These are phyloP conservation scores for Terebella lapidaria DNA, from an alignment of 2,888 invertebrate genomes.

Conservation along the genomic window DNA sequence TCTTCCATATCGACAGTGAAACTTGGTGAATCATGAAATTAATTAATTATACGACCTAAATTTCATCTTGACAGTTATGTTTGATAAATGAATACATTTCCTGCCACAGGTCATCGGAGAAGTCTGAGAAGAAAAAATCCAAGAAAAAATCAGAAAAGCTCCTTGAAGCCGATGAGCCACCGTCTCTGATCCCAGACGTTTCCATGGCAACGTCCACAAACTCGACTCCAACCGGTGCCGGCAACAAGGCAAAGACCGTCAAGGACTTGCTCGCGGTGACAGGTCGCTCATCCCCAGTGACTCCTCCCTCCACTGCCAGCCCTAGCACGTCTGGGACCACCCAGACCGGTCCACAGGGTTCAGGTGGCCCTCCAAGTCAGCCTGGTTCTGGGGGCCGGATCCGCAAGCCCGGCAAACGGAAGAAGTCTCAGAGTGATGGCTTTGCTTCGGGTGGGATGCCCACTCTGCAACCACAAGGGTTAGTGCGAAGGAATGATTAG, in stretches of 20 bases:
- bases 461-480: not conserved
- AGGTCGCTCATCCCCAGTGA: not conserved
- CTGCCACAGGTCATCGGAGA: conserved; percentile 4
- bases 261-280: conserved; percentile 10
- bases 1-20: not conserved
- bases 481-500: no score
- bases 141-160: conserved; percentile 8
- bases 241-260: conserved; percentile 11
- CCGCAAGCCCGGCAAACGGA: not conserved
- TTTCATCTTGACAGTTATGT: no score
- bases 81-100: no score
- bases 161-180: not conserved
- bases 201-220: not conserved
- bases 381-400: not conserved
- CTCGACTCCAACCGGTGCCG: not conserved
- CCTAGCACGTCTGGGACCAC: no score
- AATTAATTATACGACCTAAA: not conserved
- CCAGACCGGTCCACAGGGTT: no score
- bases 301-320: not conserved
- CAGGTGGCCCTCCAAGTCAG: no score
- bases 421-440: not conserved
- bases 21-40: not conserved
- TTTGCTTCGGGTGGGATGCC: not conserved
- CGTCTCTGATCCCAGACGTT: no score
- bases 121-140: conserved; percentile 15